Percentiles rank a stretch among this genome's conserved stretches.
These are phyloP conservation scores for Apis mellifera DNA, from an alignment of 1,140 invertebrate genomes.

Conservation along the genomic window DNA sequence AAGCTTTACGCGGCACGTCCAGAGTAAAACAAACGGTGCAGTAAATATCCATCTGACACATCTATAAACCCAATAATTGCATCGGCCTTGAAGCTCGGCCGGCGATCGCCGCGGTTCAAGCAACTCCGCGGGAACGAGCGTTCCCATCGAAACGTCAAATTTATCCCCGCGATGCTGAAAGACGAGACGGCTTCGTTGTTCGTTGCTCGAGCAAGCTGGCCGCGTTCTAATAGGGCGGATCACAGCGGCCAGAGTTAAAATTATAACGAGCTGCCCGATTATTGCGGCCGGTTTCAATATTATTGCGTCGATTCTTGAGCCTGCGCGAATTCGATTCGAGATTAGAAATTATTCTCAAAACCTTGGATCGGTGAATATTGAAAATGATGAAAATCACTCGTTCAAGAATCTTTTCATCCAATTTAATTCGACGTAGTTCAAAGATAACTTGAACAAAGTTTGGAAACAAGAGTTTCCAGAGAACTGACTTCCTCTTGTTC, in stretches of 20 bases:
- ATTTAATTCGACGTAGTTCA: no score
- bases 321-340: no score
- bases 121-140: constrained; percentile 39
- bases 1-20: constrained; percentile 20
- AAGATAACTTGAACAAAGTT: no score
- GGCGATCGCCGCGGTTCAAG: constrained; percentile 49
- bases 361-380: no score
- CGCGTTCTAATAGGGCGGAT: background rate
- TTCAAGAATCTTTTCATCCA: no score
- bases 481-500: no score
- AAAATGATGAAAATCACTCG: no score
- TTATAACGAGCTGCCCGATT: constrained; percentile 12
- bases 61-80: constrained; percentile 64
- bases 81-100: constrained; percentile 41
- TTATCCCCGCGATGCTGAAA: constrained; percentile 32
- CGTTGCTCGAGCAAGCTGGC: background rate
- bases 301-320: no score
- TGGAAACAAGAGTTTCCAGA: no score
- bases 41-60: constrained; percentile 57
- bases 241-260: constrained; percentile 6
- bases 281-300: no score
- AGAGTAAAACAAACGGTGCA: constrained; percentile 50
- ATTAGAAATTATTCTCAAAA: no score
- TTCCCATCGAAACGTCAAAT: constrained; percentile 49
- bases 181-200: constrained; percentile 2